Conservation (phyloP, 2,797 vertebrate genomes). For the Diceros bicornis region DNA sequence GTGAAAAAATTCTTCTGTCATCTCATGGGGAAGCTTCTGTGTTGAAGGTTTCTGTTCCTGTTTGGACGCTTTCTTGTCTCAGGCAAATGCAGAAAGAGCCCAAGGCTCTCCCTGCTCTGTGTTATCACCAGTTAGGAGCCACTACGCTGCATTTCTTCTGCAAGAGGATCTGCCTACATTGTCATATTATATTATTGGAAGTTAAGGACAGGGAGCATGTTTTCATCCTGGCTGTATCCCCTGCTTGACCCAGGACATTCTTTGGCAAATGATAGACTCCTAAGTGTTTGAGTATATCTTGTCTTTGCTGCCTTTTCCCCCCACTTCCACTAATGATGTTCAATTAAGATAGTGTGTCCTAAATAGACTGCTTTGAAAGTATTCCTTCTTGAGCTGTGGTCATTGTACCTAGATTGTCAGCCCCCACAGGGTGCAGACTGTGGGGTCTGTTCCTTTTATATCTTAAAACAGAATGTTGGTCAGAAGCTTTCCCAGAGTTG, state of each 20-base stretch:
- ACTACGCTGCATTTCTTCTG: not conserved
- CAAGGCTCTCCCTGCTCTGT: not conserved
- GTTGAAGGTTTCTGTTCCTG: not conserved
- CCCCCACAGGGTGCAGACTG: not conserved
- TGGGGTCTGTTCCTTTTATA: slow-evolving; percentile 68
- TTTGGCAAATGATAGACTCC: not conserved
- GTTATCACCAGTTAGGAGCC: not conserved
- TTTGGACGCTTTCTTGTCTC: not conserved
- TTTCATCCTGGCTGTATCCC: not conserved
- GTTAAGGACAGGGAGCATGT: not conserved
- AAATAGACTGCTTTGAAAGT: not conserved
- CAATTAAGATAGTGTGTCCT: not conserved
- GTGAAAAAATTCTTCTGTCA: not conserved
- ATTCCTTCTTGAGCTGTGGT: not conserved
- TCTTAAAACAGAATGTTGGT: slow-evolving; percentile 47
- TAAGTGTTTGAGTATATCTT: not conserved
- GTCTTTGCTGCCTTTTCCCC: not conserved
- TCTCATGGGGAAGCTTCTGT: not conserved
- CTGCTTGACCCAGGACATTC: not conserved
- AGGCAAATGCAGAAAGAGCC: not conserved
- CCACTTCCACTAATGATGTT: not conserved
- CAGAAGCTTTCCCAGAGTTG: slow-evolving; percentile 63
- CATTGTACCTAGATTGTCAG: not conserved
- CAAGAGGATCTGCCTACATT: not conserved
- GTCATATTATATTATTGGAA: not conserved